Evolutionary conservation across 2,113 vertebrate genomes (phyloP).

Genomic region (Strix aluco): DNA sequence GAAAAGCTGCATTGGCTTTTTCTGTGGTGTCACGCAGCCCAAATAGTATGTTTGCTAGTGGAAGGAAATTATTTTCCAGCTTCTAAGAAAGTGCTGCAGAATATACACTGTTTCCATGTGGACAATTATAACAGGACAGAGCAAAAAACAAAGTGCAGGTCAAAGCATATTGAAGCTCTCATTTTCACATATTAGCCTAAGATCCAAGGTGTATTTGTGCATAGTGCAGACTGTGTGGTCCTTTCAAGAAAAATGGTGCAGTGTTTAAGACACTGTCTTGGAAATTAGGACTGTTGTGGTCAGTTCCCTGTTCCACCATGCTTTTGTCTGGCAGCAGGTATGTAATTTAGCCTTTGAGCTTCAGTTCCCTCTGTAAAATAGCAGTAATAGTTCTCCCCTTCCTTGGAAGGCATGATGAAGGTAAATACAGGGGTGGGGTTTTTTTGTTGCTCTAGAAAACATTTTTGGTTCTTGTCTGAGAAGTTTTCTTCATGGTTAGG

Average conservation of each 20-base stretch:
- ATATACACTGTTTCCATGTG: neutral
- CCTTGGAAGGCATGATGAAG: neutral
- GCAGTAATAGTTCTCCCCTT: neutral
- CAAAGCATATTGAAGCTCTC: neutral
- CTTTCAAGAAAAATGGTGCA: neutral
- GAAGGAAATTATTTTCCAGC: constrained; percentile 39
- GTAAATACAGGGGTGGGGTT: neutral
- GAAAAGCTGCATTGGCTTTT: constrained; percentile 15
- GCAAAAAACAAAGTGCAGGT: constrained; percentile 34
- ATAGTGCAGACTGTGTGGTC: neutral
- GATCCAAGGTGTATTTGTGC: neutral
- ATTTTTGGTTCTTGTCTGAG: neutral
- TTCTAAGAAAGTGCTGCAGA: constrained; percentile 57
- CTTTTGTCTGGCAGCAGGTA: neutral
- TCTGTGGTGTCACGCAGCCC: neutral
- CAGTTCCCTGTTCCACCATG: neutral
- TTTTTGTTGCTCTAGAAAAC: neutral
- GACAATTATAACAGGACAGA: neutral
- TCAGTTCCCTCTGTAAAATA: neutral
- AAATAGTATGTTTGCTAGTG: constrained; percentile 37
- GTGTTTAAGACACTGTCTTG: neutral
- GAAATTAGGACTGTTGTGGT: neutral
- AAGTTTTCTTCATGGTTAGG: neutral
- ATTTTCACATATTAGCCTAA: neutral
- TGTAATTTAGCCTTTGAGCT: neutral